Base-by-base conservation (phyloP, 2,113 vertebrate species). In the Xiphophorus hellerii region DNA sequence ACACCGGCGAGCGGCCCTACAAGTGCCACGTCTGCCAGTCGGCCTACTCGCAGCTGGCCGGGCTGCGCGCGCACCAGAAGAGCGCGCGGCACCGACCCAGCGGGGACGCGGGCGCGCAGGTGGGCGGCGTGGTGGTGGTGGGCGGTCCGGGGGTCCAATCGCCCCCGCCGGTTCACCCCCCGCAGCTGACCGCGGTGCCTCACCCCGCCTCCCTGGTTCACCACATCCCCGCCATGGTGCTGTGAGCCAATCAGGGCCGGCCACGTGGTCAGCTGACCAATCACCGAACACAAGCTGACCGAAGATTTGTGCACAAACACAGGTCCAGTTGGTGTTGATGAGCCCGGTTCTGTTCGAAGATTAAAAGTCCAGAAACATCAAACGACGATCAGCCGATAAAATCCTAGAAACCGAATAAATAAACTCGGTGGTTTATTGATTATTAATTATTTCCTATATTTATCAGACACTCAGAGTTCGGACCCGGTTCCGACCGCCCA, bases 21-120 rank as follows among this genome's bases (percentile, higher is more conserved):
- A 97, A 97, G 93, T 99, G 97, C 80, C 97, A 97, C 86, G 97
- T 98, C 5, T 99, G 97, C 93, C 97, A 98, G 89, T 99, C 97
- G 12, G 98, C 98, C 64, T 99, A 99, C 71, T 98, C 97, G 0
- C 97, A 99, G 95, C 95, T 99, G 62, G 97, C 98, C 0, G 97
- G 97, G 14, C 95, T 99, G 75, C 94, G 98, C 30, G 98, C 98
- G 0, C 98, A 99, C 86, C 97, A 99, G 94, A 99, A 99, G 84
- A 98, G 97, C 20, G 98, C 98, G 25, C 83, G 97, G 54, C 98
- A 99, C 88, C 96, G 97, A 48, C 98, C 98, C 1, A 86, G 94
- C 48, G 95, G 92, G 0, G 84, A 66, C 0, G 35, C 39, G 20
- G 58, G 31, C 1, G 66, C 70, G 5, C 62, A 89, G 13, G 92